phyloP scores from a whole-genome alignment of 2,888 invertebrate genomes.

The Agrochola litura region DNA sequence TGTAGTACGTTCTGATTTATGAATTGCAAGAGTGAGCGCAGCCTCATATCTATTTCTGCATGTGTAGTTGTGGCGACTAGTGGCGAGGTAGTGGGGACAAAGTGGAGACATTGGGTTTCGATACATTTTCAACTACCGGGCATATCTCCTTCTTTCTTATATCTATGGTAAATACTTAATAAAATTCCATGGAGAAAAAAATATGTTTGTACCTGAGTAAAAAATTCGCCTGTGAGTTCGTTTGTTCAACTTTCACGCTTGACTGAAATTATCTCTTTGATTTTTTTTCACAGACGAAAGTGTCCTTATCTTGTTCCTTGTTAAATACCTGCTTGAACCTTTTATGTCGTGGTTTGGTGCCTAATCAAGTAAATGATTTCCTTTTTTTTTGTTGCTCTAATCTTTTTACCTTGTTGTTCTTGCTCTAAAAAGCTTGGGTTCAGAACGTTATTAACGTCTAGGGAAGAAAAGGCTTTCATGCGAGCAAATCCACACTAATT shows the following conservation, averaged over 20 bases:
- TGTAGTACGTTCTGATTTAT: no score
- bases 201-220: neutral
- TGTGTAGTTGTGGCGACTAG: no score
- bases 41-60: no score
- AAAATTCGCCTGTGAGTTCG: neutral
- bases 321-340: slow-evolving; percentile 10
- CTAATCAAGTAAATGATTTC: slow-evolving; percentile 27
- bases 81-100: no score
- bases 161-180: neutral
- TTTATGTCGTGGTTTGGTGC: slow-evolving; percentile 23
- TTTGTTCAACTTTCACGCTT: slow-evolving; percentile 15
- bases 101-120: no score
- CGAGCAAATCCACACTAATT: neutral
- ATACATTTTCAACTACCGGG: no score
- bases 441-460: neutral
- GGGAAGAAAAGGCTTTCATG: neutral
- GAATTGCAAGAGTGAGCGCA: no score
- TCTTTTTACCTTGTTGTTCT: neutral
- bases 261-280: slow-evolving; percentile 12
- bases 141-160: no score
- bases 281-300: slow-evolving; percentile 8
- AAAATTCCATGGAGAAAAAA: neutral
- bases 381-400: no score
- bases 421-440: neutral
- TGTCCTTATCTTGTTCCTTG: slow-evolving; percentile 17